phyloP scores from a whole-genome alignment of 2,797 vertebrate species.

The Ctenosaura bakeri region DNA sequence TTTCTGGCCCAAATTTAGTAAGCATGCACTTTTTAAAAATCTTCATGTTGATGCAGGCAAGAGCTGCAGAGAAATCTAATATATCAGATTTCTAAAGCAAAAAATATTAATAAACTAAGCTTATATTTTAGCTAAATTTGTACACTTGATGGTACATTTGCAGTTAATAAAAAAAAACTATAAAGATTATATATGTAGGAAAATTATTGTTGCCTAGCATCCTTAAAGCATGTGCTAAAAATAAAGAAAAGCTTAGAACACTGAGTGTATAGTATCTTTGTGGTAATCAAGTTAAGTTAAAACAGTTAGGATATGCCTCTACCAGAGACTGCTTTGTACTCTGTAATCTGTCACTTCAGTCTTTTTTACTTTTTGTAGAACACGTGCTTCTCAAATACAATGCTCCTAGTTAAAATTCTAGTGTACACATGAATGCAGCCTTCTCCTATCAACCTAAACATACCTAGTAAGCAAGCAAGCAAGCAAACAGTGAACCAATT shows the following conservation, averaged over 20 bases:
- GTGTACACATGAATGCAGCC: background rate
- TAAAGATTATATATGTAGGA: too few species aligned
- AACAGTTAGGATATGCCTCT: too few species aligned
- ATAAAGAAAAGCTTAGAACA: too few species aligned
- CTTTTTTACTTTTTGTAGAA: background rate
- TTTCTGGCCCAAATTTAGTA: background rate
- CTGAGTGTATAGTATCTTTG: too few species aligned
- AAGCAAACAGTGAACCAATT: background rate
- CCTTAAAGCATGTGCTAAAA: too few species aligned
- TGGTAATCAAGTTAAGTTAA: too few species aligned
- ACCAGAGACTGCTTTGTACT: too few species aligned
- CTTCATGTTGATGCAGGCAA: background rate
- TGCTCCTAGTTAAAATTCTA: background rate
- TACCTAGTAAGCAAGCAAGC: background rate
- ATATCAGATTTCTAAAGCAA: background rate
- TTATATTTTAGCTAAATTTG: background rate
- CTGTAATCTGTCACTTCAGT: too few species aligned
- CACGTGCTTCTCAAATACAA: background rate
- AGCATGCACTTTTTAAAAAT: background rate
- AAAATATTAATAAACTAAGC: background rate
- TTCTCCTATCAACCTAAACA: background rate
- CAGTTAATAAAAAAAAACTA: background rate
- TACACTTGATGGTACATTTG: background rate
- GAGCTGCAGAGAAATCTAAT: background rate
- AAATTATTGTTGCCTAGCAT: too few species aligned